A percentile compares a stretch with the other conserved stretches of the same genome.
Conservation (phyloP, 30 jellyfish, hydroid and myxozoan genomes). For the Rhopilema esculentum region DNA sequence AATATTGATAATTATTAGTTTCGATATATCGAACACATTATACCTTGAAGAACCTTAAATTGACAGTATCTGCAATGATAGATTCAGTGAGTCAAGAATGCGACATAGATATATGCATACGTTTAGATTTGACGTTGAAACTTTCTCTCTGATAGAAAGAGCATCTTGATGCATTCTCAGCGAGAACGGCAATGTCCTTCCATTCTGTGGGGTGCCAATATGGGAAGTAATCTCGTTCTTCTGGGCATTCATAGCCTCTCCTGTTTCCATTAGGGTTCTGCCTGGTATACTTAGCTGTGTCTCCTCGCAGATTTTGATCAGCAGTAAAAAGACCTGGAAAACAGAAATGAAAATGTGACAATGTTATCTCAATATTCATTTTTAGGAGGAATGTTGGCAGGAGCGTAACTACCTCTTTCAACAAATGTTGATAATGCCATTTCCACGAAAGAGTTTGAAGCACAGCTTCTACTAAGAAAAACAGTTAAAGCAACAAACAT, state of each 20-base stretch:
- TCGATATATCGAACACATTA: too few relatives aligned
- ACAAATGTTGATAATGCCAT: too few relatives aligned
- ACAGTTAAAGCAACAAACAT: too few relatives aligned
- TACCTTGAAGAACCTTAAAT: too few relatives aligned
- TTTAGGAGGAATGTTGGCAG: too few relatives aligned
- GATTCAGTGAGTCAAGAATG: too few relatives aligned
- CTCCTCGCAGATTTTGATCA: constrained; percentile 57
- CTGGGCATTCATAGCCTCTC: constrained; percentile 82
- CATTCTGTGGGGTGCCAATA: constrained; percentile 82
- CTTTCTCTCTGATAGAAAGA: constrained; percentile 77
- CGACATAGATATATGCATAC: constrained; percentile 48
- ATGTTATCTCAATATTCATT: too few relatives aligned
- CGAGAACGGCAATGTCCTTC: constrained; percentile 88
- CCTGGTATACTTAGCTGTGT: constrained; percentile 64
- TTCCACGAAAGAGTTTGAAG: too few relatives aligned
- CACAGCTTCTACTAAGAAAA: too few relatives aligned
- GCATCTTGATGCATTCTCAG: constrained; percentile 82
- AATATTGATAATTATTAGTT: too few relatives aligned
- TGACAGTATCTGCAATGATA: too few relatives aligned
- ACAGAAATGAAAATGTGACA: not conserved
- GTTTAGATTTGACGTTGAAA: constrained; percentile 79
- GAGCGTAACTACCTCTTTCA: too few relatives aligned
- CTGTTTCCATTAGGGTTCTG: constrained; percentile 77
- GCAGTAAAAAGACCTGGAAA: constrained; percentile 93
- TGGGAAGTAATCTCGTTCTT: constrained; percentile 77